Conservation (phyloP, 2,113 vertebrate genomes). For the Oncorhynchus kisutch region DNA sequence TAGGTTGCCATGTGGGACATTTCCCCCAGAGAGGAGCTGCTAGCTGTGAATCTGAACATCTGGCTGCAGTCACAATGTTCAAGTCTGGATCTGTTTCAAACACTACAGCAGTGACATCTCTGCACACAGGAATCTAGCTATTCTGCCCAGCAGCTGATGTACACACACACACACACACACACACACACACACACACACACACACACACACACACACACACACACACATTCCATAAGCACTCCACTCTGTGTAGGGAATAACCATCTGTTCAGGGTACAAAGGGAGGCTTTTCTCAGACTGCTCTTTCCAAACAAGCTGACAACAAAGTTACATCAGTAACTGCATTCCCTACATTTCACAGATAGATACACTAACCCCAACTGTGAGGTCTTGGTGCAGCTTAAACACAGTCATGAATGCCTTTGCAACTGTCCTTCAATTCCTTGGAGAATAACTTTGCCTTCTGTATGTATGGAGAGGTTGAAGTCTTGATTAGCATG, state of each 20-base stretch:
- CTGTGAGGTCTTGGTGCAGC: no score
- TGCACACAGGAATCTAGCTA: slow-evolving; percentile 66
- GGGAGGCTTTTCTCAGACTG: not conserved
- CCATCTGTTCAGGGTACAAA: slow-evolving; percentile 4
- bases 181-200: slow-evolving; percentile 3
- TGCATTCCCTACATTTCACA: no score
- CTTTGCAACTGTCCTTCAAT: not conserved
- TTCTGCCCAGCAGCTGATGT: slow-evolving; percentile 65
- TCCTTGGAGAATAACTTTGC: not conserved
- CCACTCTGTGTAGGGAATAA: not conserved
- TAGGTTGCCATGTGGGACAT: no score
- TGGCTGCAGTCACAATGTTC: slow-evolving; percentile 63
- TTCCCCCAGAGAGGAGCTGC: not conserved
- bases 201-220: slow-evolving; percentile 1
- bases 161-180: slow-evolving; percentile 1
- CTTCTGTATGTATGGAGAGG: no score
- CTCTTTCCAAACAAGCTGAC: slow-evolving; percentile 5
- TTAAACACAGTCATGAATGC: no score
- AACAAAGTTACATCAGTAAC: not conserved
- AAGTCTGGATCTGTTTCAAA: slow-evolving; percentile 78
- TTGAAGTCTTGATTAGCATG: no score
- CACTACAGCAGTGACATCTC: slow-evolving; percentile 68
- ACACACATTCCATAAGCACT: slow-evolving; percentile 22
- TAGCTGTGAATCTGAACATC: slow-evolving; percentile 67
- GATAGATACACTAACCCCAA: no score